phyloP scores from a whole-genome alignment of 2,888 invertebrate genomes.

The Eupeodes latifasciatus region DNA sequence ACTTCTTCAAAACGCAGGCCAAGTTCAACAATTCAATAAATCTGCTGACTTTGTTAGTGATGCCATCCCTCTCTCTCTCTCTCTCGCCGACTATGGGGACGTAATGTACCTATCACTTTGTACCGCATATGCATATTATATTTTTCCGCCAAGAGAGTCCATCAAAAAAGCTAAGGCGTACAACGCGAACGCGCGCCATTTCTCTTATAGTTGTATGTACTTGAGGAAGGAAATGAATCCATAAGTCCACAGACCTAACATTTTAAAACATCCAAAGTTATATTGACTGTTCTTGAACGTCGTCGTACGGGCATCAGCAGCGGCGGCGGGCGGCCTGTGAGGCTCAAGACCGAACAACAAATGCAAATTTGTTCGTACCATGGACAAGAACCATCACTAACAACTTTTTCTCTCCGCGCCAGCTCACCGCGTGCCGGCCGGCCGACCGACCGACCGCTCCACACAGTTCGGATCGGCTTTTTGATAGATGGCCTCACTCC shows the following conservation, averaged over 20 bases:
- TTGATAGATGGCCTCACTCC: slow-evolving; percentile 70
- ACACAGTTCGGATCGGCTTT: slow-evolving; percentile 36
- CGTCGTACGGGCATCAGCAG: not conserved
- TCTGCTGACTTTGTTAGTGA: slow-evolving; percentile 63
- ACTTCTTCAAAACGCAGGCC: slow-evolving; percentile 68
- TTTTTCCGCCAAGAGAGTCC: slow-evolving; percentile 41
- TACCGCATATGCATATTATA: slow-evolving; percentile 34
- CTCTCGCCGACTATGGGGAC: not conserved
- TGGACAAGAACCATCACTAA: slow-evolving; percentile 73
- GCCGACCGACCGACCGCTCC: too few relatives aligned
- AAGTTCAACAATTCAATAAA: slow-evolving; percentile 76
- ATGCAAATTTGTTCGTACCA: slow-evolving; percentile 75
- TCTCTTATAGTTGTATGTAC: slow-evolving; percentile 18
- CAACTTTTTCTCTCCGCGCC: slow-evolving; percentile 46
- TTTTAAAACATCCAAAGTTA: slow-evolving; percentile 28
- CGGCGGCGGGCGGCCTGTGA: not conserved
- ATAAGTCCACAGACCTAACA: slow-evolving; percentile 29
- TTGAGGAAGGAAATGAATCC: slow-evolving; percentile 27
- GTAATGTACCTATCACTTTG: not conserved
- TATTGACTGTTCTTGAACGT: slow-evolving; percentile 54
- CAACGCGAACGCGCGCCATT: slow-evolving; percentile 26
- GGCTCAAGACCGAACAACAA: slow-evolving; percentile 51
- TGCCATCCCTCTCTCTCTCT: slow-evolving; percentile 35
- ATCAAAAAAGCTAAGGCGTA: slow-evolving; percentile 55
- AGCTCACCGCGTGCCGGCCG: too few relatives aligned